A percentile compares a stretch with the other conserved stretches of the same genome.
Conservation (phyloP, 1,140 invertebrate species). For the Meloidogyne chitwoodi region DNA sequence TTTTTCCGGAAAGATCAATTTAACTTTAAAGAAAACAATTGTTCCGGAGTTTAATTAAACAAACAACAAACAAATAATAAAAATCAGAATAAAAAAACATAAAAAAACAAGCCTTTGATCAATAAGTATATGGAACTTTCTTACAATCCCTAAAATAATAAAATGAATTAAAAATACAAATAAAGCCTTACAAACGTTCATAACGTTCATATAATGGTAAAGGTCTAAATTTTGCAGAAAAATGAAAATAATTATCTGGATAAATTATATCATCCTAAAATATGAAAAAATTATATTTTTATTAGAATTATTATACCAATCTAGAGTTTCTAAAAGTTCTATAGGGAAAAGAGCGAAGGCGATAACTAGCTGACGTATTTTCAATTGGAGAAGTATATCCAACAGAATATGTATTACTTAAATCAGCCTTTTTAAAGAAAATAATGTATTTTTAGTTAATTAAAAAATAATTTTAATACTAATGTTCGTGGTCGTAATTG, state of each 20-base stretch:
- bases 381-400: not conserved
- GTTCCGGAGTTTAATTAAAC: no score
- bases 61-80: no score
- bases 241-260: slow-evolving; percentile 7
- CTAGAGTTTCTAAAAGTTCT: slow-evolving; percentile 7
- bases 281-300: not conserved
- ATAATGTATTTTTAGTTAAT: not conserved
- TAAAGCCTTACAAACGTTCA: not conserved
- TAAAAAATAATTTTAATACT: not conserved
- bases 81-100: no score
- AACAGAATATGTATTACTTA: not conserved
- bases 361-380: not conserved
- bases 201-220: slow-evolving; percentile 3
- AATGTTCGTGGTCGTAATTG: slow-evolving; percentile 15
- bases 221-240: not conserved
- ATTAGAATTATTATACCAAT: not conserved
- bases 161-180: not conserved
- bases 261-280: slow-evolving; percentile 3
- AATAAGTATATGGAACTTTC: slow-evolving; percentile 13
- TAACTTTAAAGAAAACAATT: no score
- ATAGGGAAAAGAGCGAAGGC: slow-evolving; percentile 5
- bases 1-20: no score
- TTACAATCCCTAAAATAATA: slow-evolving; percentile 1
- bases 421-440: not conserved
- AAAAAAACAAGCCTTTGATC: slow-evolving; percentile 12